phyloP scores from a whole-genome alignment of 1,140 invertebrate genomes.

The Cotesia glomerata region DNA sequence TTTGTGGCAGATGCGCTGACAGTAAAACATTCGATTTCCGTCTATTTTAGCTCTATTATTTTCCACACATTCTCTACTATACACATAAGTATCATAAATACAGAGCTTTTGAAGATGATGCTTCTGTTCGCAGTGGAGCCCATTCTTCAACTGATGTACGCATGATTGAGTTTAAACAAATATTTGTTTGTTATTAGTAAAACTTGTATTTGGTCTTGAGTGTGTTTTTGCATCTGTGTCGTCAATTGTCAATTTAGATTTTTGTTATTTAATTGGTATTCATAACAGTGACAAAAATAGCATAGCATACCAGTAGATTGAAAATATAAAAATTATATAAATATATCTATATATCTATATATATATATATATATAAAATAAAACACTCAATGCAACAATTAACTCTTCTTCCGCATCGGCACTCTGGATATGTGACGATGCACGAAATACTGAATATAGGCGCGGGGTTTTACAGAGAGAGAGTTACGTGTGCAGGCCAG shows the following conservation, averaged over 20 bases:
- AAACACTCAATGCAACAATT: conserved; percentile 38
- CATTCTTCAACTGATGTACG: not conserved
- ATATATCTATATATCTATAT: too few relatives aligned
- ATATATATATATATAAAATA: conserved; percentile 20
- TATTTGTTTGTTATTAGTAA: not conserved
- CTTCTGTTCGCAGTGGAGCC: not conserved
- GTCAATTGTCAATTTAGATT: not conserved
- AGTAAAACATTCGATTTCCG: not conserved
- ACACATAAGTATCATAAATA: not conserved
- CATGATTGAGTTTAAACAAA: not conserved
- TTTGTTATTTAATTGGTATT: not conserved
- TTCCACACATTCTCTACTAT: not conserved
- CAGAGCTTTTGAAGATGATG: too few relatives aligned
- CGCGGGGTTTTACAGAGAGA: not conserved
- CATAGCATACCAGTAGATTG: not conserved
- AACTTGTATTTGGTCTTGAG: not conserved
- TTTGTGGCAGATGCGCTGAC: conserved; percentile 1
- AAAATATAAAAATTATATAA: conserved; percentile 5
- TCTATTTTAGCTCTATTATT: not conserved
- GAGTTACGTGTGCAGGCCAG: not conserved
- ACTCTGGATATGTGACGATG: conserved; percentile 35
- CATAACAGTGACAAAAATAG: conserved; percentile 12
- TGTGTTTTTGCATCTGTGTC: too few relatives aligned
- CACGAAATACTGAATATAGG: conserved; percentile 38
- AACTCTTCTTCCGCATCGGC: conserved; percentile 40